Conservation (phyloP, 30 jellyfish, hydroid and myxozoan genomes). For the Hydractinia symbiolongicarpus region DNA sequence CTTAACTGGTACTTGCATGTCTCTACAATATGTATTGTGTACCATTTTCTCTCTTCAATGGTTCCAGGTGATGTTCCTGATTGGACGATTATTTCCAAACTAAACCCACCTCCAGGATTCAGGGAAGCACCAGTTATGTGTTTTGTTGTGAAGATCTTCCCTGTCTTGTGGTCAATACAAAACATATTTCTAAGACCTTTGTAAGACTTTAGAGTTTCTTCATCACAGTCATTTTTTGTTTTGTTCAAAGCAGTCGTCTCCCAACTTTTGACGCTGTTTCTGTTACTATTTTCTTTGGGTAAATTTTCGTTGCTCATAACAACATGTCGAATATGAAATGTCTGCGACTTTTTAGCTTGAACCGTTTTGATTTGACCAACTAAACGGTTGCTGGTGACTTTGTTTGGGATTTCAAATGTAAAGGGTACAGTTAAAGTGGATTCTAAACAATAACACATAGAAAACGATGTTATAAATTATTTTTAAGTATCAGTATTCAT, state of each 20-base stretch:
- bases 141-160: background rate
- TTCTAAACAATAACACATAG: too few relatives aligned
- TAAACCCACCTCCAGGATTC: background rate
- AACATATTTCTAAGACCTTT: conserved; percentile 9
- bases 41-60: background rate
- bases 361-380: too few relatives aligned
- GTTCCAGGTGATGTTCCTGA: background rate
- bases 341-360: too few relatives aligned
- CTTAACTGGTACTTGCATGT: background rate
- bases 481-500: too few relatives aligned
- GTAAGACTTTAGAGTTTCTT: background rate
- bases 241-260: background rate
- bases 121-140: background rate
- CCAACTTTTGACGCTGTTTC: too few relatives aligned
- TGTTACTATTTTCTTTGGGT: too few relatives aligned
- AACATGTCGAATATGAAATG: too few relatives aligned
- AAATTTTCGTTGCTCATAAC: too few relatives aligned
- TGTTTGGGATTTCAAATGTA: too few relatives aligned
- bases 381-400: too few relatives aligned
- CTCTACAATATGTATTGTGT: background rate
- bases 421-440: too few relatives aligned
- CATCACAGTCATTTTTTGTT: background rate
- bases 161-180: conserved; percentile 6
- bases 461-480: too few relatives aligned
- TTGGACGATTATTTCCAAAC: background rate